Evolutionary conservation across 2,888 invertebrate genomes (phyloP).

Genomic region (Beris chalybata): DNA sequence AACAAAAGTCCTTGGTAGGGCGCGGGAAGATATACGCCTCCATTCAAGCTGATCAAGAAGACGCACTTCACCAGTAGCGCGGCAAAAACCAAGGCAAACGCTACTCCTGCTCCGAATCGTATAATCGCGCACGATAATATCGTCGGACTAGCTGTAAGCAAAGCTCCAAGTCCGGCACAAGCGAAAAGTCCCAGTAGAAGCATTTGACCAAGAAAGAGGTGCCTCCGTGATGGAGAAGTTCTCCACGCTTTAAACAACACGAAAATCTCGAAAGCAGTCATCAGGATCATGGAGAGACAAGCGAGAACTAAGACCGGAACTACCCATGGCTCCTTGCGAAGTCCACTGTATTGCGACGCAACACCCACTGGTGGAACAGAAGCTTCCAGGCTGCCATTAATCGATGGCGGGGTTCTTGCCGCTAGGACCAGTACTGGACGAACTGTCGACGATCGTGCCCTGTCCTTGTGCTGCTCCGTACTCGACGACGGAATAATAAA

Average conservation of each 20-base stretch:
- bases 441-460: constrained; percentile 46
- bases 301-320: constrained; percentile 84
- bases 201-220: constrained; percentile 85
- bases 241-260: constrained; percentile 84
- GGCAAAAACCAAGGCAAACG: constrained; percentile 85
- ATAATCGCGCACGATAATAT: constrained; percentile 79
- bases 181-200: constrained; percentile 80
- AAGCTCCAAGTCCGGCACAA: constrained; percentile 77
- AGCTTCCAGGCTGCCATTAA: constrained; percentile 35
- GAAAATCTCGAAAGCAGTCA: constrained; percentile 86
- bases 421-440: constrained; percentile 48
- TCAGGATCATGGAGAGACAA: constrained; percentile 79
- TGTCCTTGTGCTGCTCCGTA: constrained; percentile 37
- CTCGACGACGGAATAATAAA: constrained; percentile 71
- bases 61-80: constrained; percentile 92
- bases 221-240: constrained; percentile 80
- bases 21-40: constrained; percentile 88
- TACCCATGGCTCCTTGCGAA: constrained; percentile 84
- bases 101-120: constrained; percentile 78
- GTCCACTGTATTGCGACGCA: constrained; percentile 53
- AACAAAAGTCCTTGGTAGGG: constrained; percentile 88
- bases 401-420: constrained; percentile 47
- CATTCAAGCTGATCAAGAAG: constrained; percentile 87
- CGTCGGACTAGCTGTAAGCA: constrained; percentile 77
- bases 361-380: constrained; percentile 49